Evolutionary conservation across 2,797 vertebrate species (phyloP).

Genomic region (Myotis findleyi): DNA sequence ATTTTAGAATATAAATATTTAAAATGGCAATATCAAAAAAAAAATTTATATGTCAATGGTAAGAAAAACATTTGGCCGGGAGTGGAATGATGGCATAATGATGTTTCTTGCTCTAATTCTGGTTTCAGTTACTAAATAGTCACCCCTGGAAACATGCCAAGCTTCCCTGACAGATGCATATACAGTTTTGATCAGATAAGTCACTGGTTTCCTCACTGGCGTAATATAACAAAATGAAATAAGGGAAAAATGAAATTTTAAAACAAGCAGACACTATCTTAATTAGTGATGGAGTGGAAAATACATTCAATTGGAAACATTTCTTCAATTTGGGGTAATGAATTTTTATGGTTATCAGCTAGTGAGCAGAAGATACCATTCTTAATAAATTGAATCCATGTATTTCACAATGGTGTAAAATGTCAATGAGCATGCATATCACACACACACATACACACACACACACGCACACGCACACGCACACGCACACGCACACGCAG

Average conservation of each 20-base stretch:
- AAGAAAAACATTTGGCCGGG: neutral
- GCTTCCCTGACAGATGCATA: neutral
- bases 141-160: conserved; percentile 1
- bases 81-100: neutral
- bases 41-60: neutral
- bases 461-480: neutral
- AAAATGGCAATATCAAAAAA: conserved; percentile 52
- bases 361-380: conserved; percentile 51
- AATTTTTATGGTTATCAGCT: conserved; percentile 59
- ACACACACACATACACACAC: neutral
- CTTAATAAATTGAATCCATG: conserved; percentile 62
- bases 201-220: conserved; percentile 55
- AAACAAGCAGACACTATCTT: neutral
- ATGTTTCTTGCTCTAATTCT: neutral
- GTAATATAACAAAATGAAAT: conserved; percentile 44
- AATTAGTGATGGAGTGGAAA: conserved; percentile 2
- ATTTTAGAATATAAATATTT: conserved; percentile 75
- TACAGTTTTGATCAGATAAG: conserved; percentile 35
- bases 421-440: neutral
- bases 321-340: conserved; percentile 24
- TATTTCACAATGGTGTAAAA: conserved; percentile 42
- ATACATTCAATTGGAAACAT: conserved; percentile 29
- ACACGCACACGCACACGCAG: too few species aligned
- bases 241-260: neutral
- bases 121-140: neutral